Conservation (phyloP, 2,113 vertebrate species). For the Brienomyrus longianalis region DNA sequence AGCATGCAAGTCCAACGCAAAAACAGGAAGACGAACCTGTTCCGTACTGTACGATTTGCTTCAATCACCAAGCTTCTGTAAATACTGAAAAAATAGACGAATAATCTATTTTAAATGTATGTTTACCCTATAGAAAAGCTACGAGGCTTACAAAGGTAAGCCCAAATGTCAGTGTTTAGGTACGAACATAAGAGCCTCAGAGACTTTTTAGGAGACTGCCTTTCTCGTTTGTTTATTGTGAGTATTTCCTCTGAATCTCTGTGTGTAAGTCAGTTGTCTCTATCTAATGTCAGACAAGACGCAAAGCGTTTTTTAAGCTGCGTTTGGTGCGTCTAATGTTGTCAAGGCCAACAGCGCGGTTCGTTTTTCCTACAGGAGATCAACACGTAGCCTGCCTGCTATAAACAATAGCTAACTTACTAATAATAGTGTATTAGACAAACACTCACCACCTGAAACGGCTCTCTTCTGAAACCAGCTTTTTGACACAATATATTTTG, state of each 20-base stretch:
- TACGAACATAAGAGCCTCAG: background rate
- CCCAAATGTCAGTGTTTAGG: background rate
- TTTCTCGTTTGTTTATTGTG: background rate
- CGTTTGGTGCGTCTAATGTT: background rate
- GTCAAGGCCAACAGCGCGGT: background rate
- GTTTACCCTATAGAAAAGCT: background rate
- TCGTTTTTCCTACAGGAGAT: background rate
- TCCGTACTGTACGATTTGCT: background rate
- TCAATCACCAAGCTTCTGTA: background rate
- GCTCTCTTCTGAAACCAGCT: slow-evolving; percentile 43
- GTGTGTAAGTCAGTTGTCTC: background rate
- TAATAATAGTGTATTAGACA: background rate
- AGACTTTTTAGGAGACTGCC: background rate
- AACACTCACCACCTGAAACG: slow-evolving; percentile 57
- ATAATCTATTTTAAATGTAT: background rate
- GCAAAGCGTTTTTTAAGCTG: background rate
- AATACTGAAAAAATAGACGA: background rate
- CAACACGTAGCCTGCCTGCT: slow-evolving; percentile 3
- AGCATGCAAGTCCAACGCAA: background rate
- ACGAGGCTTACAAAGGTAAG: background rate
- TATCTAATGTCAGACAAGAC: background rate
- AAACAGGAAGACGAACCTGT: background rate
- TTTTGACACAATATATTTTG: slow-evolving; percentile 22
- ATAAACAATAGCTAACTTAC: background rate
- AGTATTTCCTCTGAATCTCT: background rate